Base-by-base conservation (phyloP, 2,113 vertebrate genomes). In the Argyrosomus japonicus region DNA sequence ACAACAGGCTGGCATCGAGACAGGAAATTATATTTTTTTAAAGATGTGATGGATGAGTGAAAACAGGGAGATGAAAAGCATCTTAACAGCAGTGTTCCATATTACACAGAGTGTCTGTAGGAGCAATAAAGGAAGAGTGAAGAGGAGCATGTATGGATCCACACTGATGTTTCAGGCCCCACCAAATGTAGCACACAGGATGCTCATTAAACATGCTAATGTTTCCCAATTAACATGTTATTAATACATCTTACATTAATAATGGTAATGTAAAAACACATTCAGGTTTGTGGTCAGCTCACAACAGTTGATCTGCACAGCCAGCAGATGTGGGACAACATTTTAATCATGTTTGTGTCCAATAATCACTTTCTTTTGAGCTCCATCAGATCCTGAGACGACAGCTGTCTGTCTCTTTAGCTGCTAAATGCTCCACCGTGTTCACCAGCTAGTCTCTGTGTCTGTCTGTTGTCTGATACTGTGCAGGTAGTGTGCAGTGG, bases 1-100 rank as follows among this genome's bases (percentile, higher is more conserved):
- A 77, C 60, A 77, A 6, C 67, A 64, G 40, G 25, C 73, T 60
- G 68, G 27, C 73, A 56, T 23, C 6, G 6, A 67, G 45, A 54
- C 78, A 77, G 84, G 84, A 86, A 77, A 81, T 86, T 76, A 73
- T 77, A 68, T 65, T 83, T 73, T 74, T 72, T 56, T 43, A 40
- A 68, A 64, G 78, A 62, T 61, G 62, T 36, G 68, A 86, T 54
- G 48, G 68, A 72, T 77, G 68, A 77, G 60, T 40, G 60, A 77
- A 60, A 79, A 74, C 47, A 14, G 23, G 8, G 68, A 78, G 81
- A 83, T 73, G 81, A 79, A 77, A 73, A 74, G 62, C 32, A 27
- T 71, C 54, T n/a, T 17, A 51, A 57, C 62, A 61, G 61, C 21
- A 27, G 47, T 25, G 45, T 71, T 60, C 21, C 74, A 74, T 63